A percentile compares a stretch with the other conserved stretches of the same genome.
These are phyloP conservation scores for Rhinoptilus africanus DNA, from an alignment of 2,113 vertebrate species.

Conservation along the genomic window DNA sequence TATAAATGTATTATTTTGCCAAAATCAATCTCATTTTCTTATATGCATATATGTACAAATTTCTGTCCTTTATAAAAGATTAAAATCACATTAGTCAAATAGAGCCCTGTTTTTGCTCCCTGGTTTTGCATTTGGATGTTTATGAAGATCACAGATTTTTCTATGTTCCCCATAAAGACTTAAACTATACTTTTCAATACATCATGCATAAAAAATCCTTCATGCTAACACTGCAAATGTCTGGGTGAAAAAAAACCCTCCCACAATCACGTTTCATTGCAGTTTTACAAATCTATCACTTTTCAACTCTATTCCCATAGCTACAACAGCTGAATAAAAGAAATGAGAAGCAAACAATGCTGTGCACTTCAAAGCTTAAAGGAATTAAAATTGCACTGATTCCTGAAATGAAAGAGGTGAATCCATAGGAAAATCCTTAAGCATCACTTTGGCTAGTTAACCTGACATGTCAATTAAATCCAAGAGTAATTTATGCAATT, in stretches of 20 bases:
- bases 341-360: background rate
- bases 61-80: background rate
- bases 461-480: slow-evolving; percentile 14
- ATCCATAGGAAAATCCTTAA: slow-evolving; percentile 6
- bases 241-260: background rate
- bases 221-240: background rate
- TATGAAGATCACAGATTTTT: background rate
- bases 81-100: background rate
- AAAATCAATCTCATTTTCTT: background rate
- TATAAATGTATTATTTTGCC: background rate
- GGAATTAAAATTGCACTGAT: background rate
- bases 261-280: background rate
- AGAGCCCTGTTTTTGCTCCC: background rate
- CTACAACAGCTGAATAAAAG: background rate
- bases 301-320: background rate
- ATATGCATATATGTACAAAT: background rate
- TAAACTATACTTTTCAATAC: background rate
- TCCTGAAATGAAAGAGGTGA: slow-evolving; percentile 25
- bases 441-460: background rate
- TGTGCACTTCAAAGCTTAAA: background rate
- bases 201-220: background rate
- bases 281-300: background rate
- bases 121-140: background rate
- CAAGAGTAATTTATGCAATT: slow-evolving; percentile 36
- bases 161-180: background rate